Evolutionary conservation across 2,888 invertebrate species (phyloP).

Genomic region (Hoplodrina ambigua): DNA sequence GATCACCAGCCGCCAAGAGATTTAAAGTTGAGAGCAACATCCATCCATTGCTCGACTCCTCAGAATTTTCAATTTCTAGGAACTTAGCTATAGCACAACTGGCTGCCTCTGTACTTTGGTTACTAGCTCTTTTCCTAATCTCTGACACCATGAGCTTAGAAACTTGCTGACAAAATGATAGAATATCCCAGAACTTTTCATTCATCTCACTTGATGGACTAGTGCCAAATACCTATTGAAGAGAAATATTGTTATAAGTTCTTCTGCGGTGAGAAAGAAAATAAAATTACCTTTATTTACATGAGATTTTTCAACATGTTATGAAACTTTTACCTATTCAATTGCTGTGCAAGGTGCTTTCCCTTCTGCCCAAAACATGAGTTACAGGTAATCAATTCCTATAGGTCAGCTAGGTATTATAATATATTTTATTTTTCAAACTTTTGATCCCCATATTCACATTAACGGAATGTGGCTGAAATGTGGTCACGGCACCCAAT

Average conservation of each 20-base stretch:
- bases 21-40: conserved; percentile 97
- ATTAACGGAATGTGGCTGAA: too few relatives aligned
- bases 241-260: conserved; percentile 23
- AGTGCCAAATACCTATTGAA: conserved; percentile 95
- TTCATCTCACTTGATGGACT: conserved; percentile 98
- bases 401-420: not conserved
- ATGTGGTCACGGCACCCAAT: too few relatives aligned
- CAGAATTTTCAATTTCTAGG: conserved; percentile 98
- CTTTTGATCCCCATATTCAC: not conserved
- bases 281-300: not conserved
- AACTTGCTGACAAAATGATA: conserved; percentile 98
- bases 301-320: too few relatives aligned
- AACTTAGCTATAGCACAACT: conserved; percentile 99
- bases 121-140: conserved; percentile 98
- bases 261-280: not conserved
- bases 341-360: not conserved
- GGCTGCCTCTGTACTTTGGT: conserved; percentile 98
- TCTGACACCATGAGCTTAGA: conserved; percentile 99
- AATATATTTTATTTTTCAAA: not conserved
- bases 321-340: too few relatives aligned
- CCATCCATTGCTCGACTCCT: conserved; percentile 99
- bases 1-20: conserved; percentile 97
- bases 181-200: conserved; percentile 98
- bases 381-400: not conserved
- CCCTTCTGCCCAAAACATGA: not conserved